Conservation (phyloP, 2,888 invertebrate species). For the Linnaemya vulpina region DNA sequence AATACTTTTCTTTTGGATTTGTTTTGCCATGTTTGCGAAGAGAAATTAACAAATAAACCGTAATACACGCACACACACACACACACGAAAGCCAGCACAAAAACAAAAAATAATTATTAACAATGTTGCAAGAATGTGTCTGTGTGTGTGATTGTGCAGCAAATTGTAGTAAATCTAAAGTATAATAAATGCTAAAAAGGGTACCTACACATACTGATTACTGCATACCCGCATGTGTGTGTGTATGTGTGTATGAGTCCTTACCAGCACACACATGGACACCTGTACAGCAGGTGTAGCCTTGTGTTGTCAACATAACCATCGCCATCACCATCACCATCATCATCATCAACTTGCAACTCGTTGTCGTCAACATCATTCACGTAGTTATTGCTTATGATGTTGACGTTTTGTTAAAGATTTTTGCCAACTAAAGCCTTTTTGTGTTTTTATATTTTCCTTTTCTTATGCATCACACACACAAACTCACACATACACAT, state of each 20-base stretch:
- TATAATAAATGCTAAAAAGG: conserved; percentile 73
- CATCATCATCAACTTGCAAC: conserved; percentile 22
- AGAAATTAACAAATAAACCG: conserved; percentile 59
- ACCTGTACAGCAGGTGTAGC: conserved; percentile 49
- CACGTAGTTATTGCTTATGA: conserved; percentile 67
- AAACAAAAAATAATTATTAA: conserved; percentile 63
- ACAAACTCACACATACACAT: no score
- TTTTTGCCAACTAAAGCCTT: conserved; percentile 80
- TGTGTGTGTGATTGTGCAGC: conserved; percentile 26
- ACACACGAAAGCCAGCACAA: conserved; percentile 22
- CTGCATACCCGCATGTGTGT: conserved; percentile 18
- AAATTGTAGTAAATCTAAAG: conserved; percentile 73
- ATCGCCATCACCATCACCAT: conserved; percentile 37
- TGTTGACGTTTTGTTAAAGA: conserved; percentile 77
- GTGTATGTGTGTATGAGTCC: conserved; percentile 17
- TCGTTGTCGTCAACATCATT: conserved; percentile 50
- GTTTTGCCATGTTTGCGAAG: conserved; percentile 34
- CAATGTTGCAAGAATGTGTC: conserved; percentile 57
- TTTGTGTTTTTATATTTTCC: conserved; percentile 17
- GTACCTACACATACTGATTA: conserved; percentile 50
- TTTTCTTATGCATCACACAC: conserved; percentile 74
- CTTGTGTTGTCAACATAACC: conserved; percentile 64
- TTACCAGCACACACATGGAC: conserved; percentile 9
- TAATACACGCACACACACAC: conserved; percentile 6
- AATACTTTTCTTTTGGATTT: conserved; percentile 21